Base-by-base conservation (phyloP, 1,140 invertebrate species). In the Penaeus indicus region DNA sequence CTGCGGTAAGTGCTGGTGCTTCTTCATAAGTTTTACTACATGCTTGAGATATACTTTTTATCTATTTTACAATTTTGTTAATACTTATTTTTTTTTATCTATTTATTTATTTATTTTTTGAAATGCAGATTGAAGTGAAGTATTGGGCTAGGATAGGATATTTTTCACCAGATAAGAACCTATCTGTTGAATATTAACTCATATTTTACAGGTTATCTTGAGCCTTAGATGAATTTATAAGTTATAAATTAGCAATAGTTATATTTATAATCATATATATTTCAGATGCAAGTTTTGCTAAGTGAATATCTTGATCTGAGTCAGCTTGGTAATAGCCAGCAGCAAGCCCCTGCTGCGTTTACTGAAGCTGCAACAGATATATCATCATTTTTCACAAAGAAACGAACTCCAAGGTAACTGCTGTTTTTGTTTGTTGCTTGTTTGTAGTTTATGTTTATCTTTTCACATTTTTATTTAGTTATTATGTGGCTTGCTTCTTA, bases 271-370 rank as follows among this genome's bases (percentile, higher is more conserved):
- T 38, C 13, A 72, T 19, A 72, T 18, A n/a, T 90, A 89, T 84
- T 93, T 25, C 91, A 97, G 97, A 92, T 97, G 67, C 96, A 91
- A 75, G 90, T 91, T 27, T 93, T 97, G 54, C 92, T 97, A 25
- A 96, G 95, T 63, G 96, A 97, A 91, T 97, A 97, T 93, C 93
- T 98, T 86, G 96, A 97, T 92, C 96, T 97, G 88, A 95, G 96
- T 92, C 96, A 95, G 92, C 93, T 94, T 60, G 93, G 94, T 42
- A 94, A 95, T 85, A 94, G 94, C 63, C 93, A 94, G 82, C 94
- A 94, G 78, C 94, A 94, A 92, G 92, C 94, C 16, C 92, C 94
- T 7, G 93, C 93, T 63, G 94, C 93, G 80, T 93, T 93, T 92
- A 92, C 92, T 88, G 95, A 96, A 91, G 91, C 93, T 38, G 93